Base-by-base conservation (phyloP, 2,113 vertebrate species). In the Brachypteracias leptosomus region DNA sequence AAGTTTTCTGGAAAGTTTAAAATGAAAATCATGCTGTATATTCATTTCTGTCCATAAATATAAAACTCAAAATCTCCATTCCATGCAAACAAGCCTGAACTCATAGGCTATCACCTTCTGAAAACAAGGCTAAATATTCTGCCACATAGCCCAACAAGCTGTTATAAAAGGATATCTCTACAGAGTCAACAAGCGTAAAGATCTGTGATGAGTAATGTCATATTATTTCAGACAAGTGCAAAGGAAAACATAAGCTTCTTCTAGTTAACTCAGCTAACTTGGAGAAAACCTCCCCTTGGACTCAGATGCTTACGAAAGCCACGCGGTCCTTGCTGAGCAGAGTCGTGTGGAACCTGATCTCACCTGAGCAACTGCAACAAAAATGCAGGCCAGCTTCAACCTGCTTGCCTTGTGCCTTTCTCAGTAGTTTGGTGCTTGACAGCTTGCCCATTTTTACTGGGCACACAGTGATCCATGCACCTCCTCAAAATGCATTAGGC, bases 231-330 rank as follows among this genome's bases (percentile, higher is more conserved):
- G 54, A 75, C 1, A 24, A 25, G 57, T 61, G 63, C 85, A 81
- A 73, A 77, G 68, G 81, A 93, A 93, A 92, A 76, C 18, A 47
- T 47, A 70, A 96, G 80, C 80, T 76, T 61, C 84, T 94, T 82
- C 71, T 91, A 93, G 63, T 73, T 77, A 68, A 85, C 81, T 62
- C 10, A 1, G 31, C n/a, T 79, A 44, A 88, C 38, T 31, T 22
- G 4, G 88, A 96, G 94, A 96, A 97, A 78, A 76, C 47, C 57
- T 90, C 68, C 47, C 89, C 35, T 1, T 33, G 63, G 59, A 46
- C 55, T 36, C 4, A 12, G 80, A 54, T 62, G 76, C 46, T 78
- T 71, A 82, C 3, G 4, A 81, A 90, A 95, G 46, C 84, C 93
- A 88, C n/a, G 33, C 3, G 2, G 14, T 46, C 74, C 73, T 59